phyloP scores from a whole-genome alignment of 2,888 invertebrate species.

The Dasysyrphus tricinctus region DNA sequence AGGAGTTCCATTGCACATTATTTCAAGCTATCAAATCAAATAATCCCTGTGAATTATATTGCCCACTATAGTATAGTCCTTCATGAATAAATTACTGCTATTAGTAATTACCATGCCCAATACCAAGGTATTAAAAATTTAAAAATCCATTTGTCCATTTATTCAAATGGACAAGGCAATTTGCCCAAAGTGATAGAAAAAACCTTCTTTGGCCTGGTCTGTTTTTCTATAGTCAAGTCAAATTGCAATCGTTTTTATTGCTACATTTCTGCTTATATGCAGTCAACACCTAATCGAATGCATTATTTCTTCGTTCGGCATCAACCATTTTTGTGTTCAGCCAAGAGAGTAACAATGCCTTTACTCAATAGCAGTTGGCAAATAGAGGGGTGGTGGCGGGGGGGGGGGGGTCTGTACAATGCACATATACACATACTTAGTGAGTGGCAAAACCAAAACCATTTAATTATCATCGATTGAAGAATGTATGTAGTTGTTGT shows the following conservation, averaged over 20 bases:
- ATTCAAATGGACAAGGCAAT: background rate
- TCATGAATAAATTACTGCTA: too few relatives aligned
- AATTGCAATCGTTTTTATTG: conserved; percentile 13
- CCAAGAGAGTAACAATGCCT: conserved; percentile 21
- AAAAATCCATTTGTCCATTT: background rate
- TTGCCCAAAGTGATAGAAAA: background rate
- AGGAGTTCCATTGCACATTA: too few relatives aligned
- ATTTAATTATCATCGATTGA: conserved; percentile 72
- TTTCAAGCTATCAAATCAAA: too few relatives aligned
- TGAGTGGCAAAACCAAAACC: conserved; percentile 66
- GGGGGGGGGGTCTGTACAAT: background rate
- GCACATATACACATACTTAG: conserved; percentile 7
- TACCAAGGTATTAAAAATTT: background rate
- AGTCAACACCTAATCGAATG: conserved; percentile 71
- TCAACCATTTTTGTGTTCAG: conserved; percentile 33
- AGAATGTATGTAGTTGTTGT: conserved; percentile 9
- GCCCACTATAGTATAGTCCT: too few relatives aligned
- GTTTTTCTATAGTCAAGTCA: background rate
- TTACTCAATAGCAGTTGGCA: conserved; percentile 25
- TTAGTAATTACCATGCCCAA: too few relatives aligned
- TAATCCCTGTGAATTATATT: too few relatives aligned
- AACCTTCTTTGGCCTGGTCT: background rate
- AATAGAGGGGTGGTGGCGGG: background rate
- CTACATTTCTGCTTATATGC: conserved; percentile 47
- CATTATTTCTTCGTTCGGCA: conserved; percentile 59